Base-by-base conservation (phyloP, 1,140 invertebrate species). In the Mamestra configurata region DNA sequence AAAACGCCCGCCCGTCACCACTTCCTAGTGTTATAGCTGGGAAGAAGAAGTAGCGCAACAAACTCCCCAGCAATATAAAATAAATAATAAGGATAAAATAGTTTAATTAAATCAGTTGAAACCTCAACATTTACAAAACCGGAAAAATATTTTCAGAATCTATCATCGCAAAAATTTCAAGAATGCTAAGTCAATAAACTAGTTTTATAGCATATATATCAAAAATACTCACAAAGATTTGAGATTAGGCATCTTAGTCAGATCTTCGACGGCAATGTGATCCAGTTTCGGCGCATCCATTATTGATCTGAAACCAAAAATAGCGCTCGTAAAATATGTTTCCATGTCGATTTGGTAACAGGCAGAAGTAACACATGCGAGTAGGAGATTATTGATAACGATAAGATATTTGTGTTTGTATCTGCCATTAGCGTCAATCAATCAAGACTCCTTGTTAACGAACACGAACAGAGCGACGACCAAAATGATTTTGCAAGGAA, bases 231-330 rank as follows among this genome's bases (percentile, higher is more conserved):
- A 94, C 93, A 94, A 87, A 66, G 93, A 93, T 86, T 92, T 91
- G 53, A 94, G 90, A 86, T 89, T 90, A 71, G 92, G 92, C 90
- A 94, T 94, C 84, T 91, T 93, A 15, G 83, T 86, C 85, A 94
- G 88, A 88, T 94, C 92, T 87, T 93, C 92, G 43, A 94, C 93
- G 6, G 80, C 90, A 6, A 94, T 80, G 61, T 93, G 87, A 40
- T 92, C 87, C 72, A 94, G 79, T 59, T 88, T 89, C 20, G 91
- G 90, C 37, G 93, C 93, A 76, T 90, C 88, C 76, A 91, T 89
- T 70, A 93, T 88, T 68, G 91, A 87, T 84, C 92, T 94, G 87
- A 22, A 89, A 88, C 4, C 24, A 66, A 53, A 79, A 35, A 64
- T 49, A 49, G 24, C 24, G 40, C 51, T 59, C 18, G 15, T 66